Evolutionary conservation across 2,888 invertebrate genomes (phyloP), one percentile per base, ranked within the genome.

Genomic region (Microctonus brassicae): DNA sequence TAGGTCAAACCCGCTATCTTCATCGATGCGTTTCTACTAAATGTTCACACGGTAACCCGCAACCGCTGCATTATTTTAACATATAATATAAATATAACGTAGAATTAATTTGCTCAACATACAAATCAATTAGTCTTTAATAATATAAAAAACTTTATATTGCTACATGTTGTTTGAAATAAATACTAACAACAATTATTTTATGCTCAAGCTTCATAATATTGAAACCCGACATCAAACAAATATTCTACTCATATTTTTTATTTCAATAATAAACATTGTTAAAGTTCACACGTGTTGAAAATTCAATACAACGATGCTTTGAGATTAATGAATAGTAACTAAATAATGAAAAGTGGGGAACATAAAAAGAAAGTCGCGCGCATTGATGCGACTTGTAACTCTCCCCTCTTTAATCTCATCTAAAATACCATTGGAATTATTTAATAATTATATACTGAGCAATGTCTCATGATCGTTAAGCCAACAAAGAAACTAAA

Each of bases 1-100:
- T 83, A 71, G 83, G 83, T 83, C 81, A 82, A 82, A 68, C 78
- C 70, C 77, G 73, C 62, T 47, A 33, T 52, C 75, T 78, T 76
- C 75, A 79, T 80, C 77, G 79, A 82, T 78, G 80, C 75, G 76
- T 80, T 77, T 77, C 75, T 47, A 17, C 17, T 73, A 75, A 78
- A 80, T 76, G 67, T 57, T 66, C 70, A 69, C 78, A 76, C 67
- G 77, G 75, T 75, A 77, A 75, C 73, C 76, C 29, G 10, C 65
- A 47, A 64, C 47, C 47, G 17, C 17, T 61, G 72, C 69, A 65
- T 62, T 26, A 66, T 57, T 67, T 61, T 47, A 6, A 47, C 7
- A 47, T 47, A n/a, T 17, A 47, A 47, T n/a, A n/a, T n/a, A n/a
- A n/a, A n/a, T n/a, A n/a, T n/a, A n/a, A n/a, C n/a, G n/a, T n/a